Evolutionary conservation across 2,797 vertebrate genomes (phyloP), one percentile per base, ranked within the genome.

Genomic region (Tragelaphus eurycerus): DNA sequence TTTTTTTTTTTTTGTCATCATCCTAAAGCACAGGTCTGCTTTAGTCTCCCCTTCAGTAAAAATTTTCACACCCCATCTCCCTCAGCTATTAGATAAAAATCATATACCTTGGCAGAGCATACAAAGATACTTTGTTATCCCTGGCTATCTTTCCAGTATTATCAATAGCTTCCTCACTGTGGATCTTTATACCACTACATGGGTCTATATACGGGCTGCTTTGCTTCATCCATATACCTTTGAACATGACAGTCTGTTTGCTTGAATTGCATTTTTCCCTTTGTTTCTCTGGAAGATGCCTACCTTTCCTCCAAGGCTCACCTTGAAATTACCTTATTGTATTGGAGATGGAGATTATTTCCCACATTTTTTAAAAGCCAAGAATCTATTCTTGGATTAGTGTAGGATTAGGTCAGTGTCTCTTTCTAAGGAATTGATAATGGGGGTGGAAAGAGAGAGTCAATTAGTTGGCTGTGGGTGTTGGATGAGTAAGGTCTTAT

Each of bases 31-130:
- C 34, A 85, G 62, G 31, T 64, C 23, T 96, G 52, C n/a, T 79
- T 96, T 84, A 62, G n/a, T 89, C 55, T 95, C 17, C 84, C 29
- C 3, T 90, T 31, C 96, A 92, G 78, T 91, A 81, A 97, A 96
- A 57, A 54, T 82, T 27, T 91, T 96, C 78, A 95, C 4, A 81
- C 6, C 14, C 7, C 25, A 48, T 50, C 38, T 84, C 59, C 59
- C 55, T 90, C 31, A 88, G 29, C 25, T 84, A 21, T 34, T 71
- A 14, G 13, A 76, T 93, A 91, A 95, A 96, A 86, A 64, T 60
- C 23, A n/a, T 23, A 60, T 50, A 90, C 12, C 16, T 62, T 34
- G 96, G 34, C 43, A 95, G 34, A 94, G 15, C 90, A 86, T 64
- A 83, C 85, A 71, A 79, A 52, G 62, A 9, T 23, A 67, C 31